phyloP scores from a whole-genome alignment of 2,113 vertebrate species.

The Dicentrarchus labrax region DNA sequence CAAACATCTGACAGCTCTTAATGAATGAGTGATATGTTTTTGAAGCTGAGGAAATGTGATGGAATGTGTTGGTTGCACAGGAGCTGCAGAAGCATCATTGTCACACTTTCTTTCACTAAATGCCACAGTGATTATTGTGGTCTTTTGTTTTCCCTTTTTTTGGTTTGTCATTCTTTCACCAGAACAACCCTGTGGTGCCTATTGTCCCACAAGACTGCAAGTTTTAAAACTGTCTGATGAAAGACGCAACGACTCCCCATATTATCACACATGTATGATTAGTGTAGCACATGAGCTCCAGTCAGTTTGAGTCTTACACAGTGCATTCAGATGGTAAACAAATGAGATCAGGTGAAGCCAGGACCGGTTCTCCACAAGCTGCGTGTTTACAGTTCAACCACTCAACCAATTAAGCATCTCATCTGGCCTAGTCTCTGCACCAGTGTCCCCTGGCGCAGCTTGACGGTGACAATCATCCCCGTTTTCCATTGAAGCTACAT shows the following conservation, averaged over 20 bases:
- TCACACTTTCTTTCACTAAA: conserved; percentile 6
- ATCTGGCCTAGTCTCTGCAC: conserved; percentile 41
- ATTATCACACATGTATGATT: neutral
- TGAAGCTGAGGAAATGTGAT: conserved; percentile 55
- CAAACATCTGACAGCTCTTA: neutral
- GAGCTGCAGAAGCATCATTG: conserved; percentile 32
- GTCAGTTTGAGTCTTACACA: neutral
- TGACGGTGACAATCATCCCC: conserved; percentile 41
- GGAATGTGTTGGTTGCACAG: conserved; percentile 57
- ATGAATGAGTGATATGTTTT: conserved; percentile 17
- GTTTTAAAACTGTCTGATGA: neutral
- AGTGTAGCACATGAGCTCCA: neutral
- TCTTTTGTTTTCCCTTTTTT: neutral
- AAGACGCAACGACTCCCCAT: neutral
- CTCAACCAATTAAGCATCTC: conserved; percentile 61
- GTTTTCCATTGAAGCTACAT: conserved; percentile 32
- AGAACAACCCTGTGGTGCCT: neutral
- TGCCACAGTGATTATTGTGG: neutral
- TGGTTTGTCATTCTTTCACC: neutral
- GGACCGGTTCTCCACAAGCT: conserved; percentile 33
- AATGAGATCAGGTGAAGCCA: conserved; percentile 43
- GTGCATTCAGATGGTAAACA: conserved; percentile 29
- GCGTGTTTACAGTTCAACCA: conserved; percentile 68
- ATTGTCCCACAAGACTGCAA: neutral
- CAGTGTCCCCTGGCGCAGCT: conserved; percentile 59